Percentiles rank a stretch among this genome's conserved stretches.
These are phyloP conservation scores for Aplocera efformata DNA, from an alignment of 2,888 invertebrate species.

Conservation along the genomic window DNA sequence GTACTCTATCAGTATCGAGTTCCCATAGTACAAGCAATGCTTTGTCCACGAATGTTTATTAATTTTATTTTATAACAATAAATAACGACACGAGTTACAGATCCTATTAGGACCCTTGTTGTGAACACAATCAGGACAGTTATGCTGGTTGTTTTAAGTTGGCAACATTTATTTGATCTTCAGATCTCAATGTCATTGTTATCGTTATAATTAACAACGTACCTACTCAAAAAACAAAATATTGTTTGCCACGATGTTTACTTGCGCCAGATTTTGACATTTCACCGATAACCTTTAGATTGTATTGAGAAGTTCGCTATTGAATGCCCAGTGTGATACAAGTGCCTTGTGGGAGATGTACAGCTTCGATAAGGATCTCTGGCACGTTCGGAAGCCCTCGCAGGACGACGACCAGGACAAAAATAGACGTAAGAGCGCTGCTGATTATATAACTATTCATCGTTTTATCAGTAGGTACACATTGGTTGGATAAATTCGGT, in stretches of 20 bases:
- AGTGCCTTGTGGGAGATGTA: slow-evolving; percentile 48
- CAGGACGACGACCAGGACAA: slow-evolving; percentile 40
- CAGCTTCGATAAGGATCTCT: slow-evolving; percentile 72
- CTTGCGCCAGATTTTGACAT: slow-evolving; percentile 13
- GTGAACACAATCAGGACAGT: no score
- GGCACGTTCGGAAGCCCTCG: slow-evolving; percentile 67
- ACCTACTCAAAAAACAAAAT: background rate
- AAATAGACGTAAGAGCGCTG: slow-evolving; percentile 35
- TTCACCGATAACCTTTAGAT: slow-evolving; percentile 20
- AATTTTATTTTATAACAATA: no score
- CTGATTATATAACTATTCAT: no score
- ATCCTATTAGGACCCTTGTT: no score
- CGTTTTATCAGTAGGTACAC: no score
- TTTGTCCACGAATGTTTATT: no score
- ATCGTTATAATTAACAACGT: slow-evolving; percentile 5
- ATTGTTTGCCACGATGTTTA: slow-evolving; percentile 17
- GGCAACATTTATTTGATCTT: slow-evolving; percentile 2
- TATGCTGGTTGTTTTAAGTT: slow-evolving; percentile 9
- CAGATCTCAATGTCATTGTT: background rate
- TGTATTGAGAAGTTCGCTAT: no score
- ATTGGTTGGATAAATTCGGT: no score
- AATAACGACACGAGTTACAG: no score
- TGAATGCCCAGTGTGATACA: slow-evolving; percentile 5
- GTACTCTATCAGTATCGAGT: no score
- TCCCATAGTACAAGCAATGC: no score